phyloP scores from a whole-genome alignment of 2,888 invertebrate genomes.

The Diplazon laetatorius region DNA sequence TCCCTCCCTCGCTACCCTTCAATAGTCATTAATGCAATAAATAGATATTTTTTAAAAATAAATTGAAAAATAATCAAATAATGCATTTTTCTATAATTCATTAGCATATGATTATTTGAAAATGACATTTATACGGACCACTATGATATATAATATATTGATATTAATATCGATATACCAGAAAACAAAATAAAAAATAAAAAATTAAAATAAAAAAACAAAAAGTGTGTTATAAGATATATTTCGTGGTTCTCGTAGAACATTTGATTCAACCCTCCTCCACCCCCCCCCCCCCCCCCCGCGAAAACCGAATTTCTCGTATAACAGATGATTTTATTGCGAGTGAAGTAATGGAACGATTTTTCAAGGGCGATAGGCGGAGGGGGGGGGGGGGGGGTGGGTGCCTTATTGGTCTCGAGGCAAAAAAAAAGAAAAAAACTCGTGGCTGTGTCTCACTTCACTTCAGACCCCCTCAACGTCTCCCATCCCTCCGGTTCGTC shows the following conservation, averaged over 20 bases:
- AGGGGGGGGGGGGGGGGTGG: neutral
- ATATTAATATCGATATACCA: too few species aligned
- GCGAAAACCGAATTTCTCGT: slow-evolving; percentile 9
- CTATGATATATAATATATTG: too few species aligned
- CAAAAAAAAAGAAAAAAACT: too few species aligned
- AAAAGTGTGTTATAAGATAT: neutral
- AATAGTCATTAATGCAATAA: slow-evolving; percentile 57
- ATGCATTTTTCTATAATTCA: too few species aligned
- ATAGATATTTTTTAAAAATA: slow-evolving; percentile 36
- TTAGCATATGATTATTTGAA: too few species aligned
- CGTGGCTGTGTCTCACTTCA: slow-evolving; percentile 30
- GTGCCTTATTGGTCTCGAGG: slow-evolving; percentile 38
- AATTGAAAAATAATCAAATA: neutral
- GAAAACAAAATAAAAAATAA: neutral
- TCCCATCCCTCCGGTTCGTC: too few species aligned
- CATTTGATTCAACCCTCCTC: slow-evolving; percentile 37
- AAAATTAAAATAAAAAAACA: neutral
- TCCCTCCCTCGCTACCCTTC: slow-evolving; percentile 33
- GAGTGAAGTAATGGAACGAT: slow-evolving; percentile 42
- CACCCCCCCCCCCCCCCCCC: too few species aligned
- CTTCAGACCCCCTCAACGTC: slow-evolving; percentile 38
- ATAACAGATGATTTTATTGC: slow-evolving; percentile 43
- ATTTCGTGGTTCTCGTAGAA: neutral
- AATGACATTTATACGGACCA: too few species aligned
- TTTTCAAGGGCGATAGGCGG: slow-evolving; percentile 35